These are phyloP conservation scores for Hyalella azteca DNA, from an alignment of 2,888 invertebrate genomes.

Conservation along the genomic window DNA sequence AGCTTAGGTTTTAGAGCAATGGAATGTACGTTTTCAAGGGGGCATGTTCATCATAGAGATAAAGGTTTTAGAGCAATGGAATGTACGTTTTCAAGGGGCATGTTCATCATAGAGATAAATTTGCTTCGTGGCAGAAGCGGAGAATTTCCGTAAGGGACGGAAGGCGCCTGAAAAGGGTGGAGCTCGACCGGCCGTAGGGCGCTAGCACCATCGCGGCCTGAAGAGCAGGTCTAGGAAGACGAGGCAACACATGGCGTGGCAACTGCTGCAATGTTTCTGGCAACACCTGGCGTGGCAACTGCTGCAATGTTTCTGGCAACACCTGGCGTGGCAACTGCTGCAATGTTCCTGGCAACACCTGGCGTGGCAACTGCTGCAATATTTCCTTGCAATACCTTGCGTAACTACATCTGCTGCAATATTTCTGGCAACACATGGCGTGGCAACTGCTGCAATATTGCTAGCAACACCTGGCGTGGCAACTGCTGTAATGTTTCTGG, in stretches of 20 bases:
- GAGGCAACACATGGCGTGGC: not conserved
- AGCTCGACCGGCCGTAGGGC: not conserved
- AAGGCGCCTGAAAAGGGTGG: slow-evolving; percentile 24
- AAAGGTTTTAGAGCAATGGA: too few relatives aligned
- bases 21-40: too few relatives aligned
- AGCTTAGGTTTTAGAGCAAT: too few relatives aligned
- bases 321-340: not conserved
- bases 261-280: not conserved
- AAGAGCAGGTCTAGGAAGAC: not conserved
- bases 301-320: not conserved
- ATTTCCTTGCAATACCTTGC: too few relatives aligned
- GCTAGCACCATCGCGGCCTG: not conserved
- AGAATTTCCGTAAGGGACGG: slow-evolving; percentile 16
- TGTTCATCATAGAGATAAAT: too few relatives aligned
- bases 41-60: too few relatives aligned
- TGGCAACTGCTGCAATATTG: too few relatives aligned
- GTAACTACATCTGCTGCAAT: too few relatives aligned
- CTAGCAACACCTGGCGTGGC: not conserved
- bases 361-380: too few relatives aligned
- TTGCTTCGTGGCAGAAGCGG: not conserved
- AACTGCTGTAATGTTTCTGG: not conserved
- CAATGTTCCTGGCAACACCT: not conserved
- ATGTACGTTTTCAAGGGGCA: too few relatives aligned
- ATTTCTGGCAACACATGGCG: too few relatives aligned
- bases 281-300: not conserved